phyloP scores from a whole-genome alignment of 2,797 vertebrate species.

The Chaenodraco wilsoni region DNA sequence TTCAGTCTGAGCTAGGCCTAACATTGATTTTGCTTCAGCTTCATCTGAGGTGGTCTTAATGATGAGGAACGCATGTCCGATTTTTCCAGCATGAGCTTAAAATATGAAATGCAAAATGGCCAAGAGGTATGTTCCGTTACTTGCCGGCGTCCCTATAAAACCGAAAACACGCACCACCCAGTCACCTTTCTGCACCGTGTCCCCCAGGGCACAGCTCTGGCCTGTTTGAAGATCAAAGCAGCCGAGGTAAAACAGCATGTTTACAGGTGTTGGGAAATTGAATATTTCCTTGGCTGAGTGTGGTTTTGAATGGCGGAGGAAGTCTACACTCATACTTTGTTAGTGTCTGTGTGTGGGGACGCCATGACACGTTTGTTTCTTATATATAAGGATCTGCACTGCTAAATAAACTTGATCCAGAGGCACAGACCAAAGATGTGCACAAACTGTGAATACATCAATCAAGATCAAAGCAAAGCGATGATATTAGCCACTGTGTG shows the following conservation, averaged over 20 bases:
- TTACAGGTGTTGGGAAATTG: slow-evolving; percentile 84
- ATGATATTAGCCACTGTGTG: slow-evolving; percentile 15
- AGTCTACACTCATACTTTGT: slow-evolving; percentile 32
- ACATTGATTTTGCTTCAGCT: not conserved
- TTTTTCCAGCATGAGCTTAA: slow-evolving; percentile 34
- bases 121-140: slow-evolving; percentile 71
- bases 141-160: slow-evolving; percentile 72
- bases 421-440: not conserved
- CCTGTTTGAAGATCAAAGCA: slow-evolving; percentile 84
- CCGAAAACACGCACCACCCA: slow-evolving; percentile 70
- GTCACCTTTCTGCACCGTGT: slow-evolving; percentile 69
- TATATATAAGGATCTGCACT: not conserved
- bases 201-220: slow-evolving; percentile 73
- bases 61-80: not conserved
- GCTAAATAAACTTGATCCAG: slow-evolving; percentile 2
- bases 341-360: not conserved
- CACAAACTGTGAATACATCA: not conserved
- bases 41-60: slow-evolving; percentile 20
- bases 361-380: not conserved
- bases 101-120: slow-evolving; percentile 64
- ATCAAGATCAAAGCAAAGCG: not conserved
- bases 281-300: slow-evolving; percentile 78
- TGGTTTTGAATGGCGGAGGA: slow-evolving; percentile 59
- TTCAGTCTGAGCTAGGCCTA: not conserved
- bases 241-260: slow-evolving; percentile 78